Evolutionary conservation across 2,113 vertebrate genomes (phyloP), one percentile per base, ranked within the genome.

Genomic region (Perca schrenkii): DNA sequence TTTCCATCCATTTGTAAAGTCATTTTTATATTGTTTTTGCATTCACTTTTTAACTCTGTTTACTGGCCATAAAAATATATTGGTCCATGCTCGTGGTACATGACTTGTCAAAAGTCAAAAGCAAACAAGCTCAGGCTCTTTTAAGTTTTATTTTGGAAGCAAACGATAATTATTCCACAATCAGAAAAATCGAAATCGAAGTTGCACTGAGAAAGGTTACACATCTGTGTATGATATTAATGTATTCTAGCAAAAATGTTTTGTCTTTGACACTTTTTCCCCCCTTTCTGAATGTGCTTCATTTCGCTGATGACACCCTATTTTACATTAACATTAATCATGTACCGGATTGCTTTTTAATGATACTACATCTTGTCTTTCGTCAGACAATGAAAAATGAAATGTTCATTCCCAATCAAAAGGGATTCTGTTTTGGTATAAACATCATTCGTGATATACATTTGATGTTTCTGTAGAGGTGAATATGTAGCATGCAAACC

Each of bases 401-500:
- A 12, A 11, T 21, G 16, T 47, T 14, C 11, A 21, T 47, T 73
- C 15, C 15, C 4, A 17, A 21, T 68, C 14, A 4, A n/a, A 67
- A 62, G 12, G 1, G 1, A 34, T 8, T 21, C 19, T 19, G 3
- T 65, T 28, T 5, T 43, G 40, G 50, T 6, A 63, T 25, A 47
- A 19, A 25, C 25, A 47, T 17, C 3, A 53, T 22, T 34, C 12
- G 5, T 60, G 25, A 25, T 40, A 15, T 21, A 4, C 3, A 2
- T 16, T 34, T 50, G 17, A n/a, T 63, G 8, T 53, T 36, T 62
- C 14, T 34, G 1, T 1, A 31, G 61, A 62, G 19, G 46, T 0
- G 21, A 19, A 53, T 4, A 7, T 14, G 4, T 3, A 46, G 12
- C 1, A 1, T 34, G 3, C 75, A 4, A 75, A 98, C 97, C 96